Conservation (phyloP, 2,113 vertebrate species). For the Coracopsis vasa region DNA sequence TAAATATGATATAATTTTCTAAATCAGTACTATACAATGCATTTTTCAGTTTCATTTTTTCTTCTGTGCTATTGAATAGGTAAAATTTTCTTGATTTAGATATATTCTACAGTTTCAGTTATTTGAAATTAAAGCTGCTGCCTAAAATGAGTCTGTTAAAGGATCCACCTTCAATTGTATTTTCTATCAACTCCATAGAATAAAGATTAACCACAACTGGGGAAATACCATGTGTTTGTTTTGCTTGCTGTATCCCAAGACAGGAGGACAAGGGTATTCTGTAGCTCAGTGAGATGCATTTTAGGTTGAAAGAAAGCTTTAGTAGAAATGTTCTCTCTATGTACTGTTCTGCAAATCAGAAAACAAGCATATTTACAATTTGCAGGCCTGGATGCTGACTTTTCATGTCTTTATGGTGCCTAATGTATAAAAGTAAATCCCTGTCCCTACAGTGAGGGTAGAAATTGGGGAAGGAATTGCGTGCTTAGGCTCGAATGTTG, state of each 20-base stretch:
- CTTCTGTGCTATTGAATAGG: background rate
- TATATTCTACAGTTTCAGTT: background rate
- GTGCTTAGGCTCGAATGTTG: background rate
- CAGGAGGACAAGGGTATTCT: background rate
- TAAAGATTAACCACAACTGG: background rate
- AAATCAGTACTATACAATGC: background rate
- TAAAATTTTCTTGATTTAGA: background rate
- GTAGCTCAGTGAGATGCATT: background rate
- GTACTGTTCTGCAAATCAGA: background rate
- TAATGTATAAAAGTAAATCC: background rate
- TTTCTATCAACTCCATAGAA: background rate
- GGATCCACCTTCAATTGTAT: background rate
- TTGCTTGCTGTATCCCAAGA: background rate
- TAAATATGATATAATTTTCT: background rate
- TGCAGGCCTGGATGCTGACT: background rate
- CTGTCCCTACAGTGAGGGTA: background rate
- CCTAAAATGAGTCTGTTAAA: background rate
- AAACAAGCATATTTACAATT: background rate
- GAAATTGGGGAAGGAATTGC: background rate
- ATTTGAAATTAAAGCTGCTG: background rate
- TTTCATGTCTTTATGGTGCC: background rate
- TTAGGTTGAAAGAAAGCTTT: background rate
- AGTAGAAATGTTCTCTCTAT: accelerated
- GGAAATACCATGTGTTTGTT: background rate
- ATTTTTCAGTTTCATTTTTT: background rate